phyloP scores from a whole-genome alignment of 2,888 invertebrate species.

The Cephonodes hylas region DNA sequence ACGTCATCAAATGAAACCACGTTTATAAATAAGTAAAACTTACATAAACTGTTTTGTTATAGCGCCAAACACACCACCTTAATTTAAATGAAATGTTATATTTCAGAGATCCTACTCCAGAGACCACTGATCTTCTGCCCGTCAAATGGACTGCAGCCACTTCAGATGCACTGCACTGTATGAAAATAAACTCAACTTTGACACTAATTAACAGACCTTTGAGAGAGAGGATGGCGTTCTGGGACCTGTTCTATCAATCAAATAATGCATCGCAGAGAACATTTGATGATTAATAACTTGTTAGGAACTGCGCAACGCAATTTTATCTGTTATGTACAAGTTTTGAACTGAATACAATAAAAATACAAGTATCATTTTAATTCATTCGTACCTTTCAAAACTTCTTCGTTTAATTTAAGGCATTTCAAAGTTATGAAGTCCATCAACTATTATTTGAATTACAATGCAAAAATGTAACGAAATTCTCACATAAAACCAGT shows the following conservation, averaged over 20 bases:
- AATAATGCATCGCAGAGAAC: constrained; percentile 27
- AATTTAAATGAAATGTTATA: constrained; percentile 32
- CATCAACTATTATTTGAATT: no score
- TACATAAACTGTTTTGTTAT: no score
- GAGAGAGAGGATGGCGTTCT: constrained; percentile 42
- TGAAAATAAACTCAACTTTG: constrained; percentile 38
- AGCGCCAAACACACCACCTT: no score
- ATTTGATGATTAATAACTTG: constrained; percentile 7
- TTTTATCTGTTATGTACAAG: background rate
- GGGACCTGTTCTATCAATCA: constrained; percentile 44
- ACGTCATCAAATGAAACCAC: no score
- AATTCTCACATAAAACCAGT: no score
- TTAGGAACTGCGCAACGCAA: no score
- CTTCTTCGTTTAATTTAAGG: no score
- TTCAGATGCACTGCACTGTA: constrained; percentile 29
- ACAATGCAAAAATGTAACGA: no score
- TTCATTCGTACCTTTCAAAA: no score
- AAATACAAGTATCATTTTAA: no score
- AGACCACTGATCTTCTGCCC: constrained; percentile 40
- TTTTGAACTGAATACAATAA: background rate
- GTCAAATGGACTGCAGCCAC: constrained; percentile 48
- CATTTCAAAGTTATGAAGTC: no score
- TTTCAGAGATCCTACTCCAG: constrained; percentile 51
- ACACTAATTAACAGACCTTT: constrained; percentile 32
- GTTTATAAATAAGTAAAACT: no score